A percentile compares a stretch with the other conserved stretches of the same genome.
Conservation (phyloP, 2,888 invertebrate species). For the Phorcus lineatus region DNA sequence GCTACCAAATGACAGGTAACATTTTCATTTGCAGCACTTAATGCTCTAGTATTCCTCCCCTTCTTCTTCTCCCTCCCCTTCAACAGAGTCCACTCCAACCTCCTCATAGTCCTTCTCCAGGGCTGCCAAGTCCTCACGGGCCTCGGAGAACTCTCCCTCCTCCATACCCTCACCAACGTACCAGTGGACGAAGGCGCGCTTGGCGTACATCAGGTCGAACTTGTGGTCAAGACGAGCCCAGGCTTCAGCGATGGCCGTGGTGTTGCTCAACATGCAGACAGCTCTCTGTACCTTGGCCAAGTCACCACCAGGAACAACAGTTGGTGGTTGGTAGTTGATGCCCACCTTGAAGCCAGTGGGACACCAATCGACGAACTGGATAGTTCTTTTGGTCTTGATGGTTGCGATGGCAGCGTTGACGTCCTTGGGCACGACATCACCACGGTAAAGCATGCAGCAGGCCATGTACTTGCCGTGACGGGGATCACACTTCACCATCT, state of each 20-base stretch:
- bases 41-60: background rate
- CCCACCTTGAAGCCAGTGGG: constrained; percentile 11
- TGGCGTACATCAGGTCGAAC: constrained; percentile 9
- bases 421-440: constrained; percentile 75
- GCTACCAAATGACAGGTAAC: background rate
- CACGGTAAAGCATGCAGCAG: constrained; percentile 91
- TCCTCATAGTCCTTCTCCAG: no score
- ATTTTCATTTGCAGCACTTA: background rate
- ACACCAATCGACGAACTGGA: constrained; percentile 19
- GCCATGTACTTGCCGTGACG: constrained; percentile 84
- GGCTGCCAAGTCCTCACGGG: no score
- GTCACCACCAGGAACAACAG: constrained; percentile 20
- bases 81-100: background rate
- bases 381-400: constrained; percentile 89
- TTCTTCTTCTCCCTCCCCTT: background rate
- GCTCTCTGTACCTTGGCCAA: constrained; percentile 7
- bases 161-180: background rate
- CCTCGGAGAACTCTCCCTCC: background rate
- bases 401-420: constrained; percentile 78
- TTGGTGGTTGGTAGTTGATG: constrained; percentile 23
- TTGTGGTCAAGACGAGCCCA: constrained; percentile 6
- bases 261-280: constrained; percentile 10
- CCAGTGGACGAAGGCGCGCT: constrained; percentile 9
- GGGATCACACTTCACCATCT: constrained; percentile 87
- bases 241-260: constrained; percentile 3